Evolutionary conservation across 2,888 invertebrate genomes (phyloP), one percentile per base, ranked within the genome.

Genomic region (Molorchus minor): DNA sequence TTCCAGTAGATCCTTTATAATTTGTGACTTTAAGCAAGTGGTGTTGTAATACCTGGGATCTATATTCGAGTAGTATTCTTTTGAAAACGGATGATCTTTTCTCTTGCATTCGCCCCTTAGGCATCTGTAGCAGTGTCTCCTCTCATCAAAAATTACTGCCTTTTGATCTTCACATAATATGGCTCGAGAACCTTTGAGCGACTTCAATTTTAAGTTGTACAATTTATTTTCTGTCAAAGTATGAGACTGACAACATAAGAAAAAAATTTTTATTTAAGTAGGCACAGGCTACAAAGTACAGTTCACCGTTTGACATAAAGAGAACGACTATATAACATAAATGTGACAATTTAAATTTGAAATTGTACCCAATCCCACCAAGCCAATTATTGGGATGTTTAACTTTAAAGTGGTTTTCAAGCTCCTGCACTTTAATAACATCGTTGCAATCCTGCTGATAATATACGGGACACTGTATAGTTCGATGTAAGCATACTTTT

Each of bases 401-500:
- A 4, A 21, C 16, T 10, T 12, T 2, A 38, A 49, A 49, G n/a
- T 49, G 49, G 10, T 2, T n/a, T 1, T 29, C 38, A 25, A 21
- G 13, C 1, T 33, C 20, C 3, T 33, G 17, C 19, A 49, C 29
- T 16, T 38, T 36, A 1, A 49, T 8, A 10, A 2, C 16, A 1
- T 38, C 49, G 1, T 29, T 29, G 3, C 49, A 49, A 3, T 12
- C 33, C n/a, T 33, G 5, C 33, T 12, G 12, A 10, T 33, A 33
- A 33, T n/a, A n/a, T n/a, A 49, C 29, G 5, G 56, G 56, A 13
- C 56, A 56, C 17, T 35, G 20, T n/a, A 35, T 49, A 1, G 49
- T 46, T 21, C 47, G 38, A 41, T 56, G 29, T 2, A 29, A 3
- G 17, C 56, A 56, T 3, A 10, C 21, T 0, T 10, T 13, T 12